Evolutionary conservation across 2,113 vertebrate species (phyloP).

Genomic region (Cavia aperea): DNA sequence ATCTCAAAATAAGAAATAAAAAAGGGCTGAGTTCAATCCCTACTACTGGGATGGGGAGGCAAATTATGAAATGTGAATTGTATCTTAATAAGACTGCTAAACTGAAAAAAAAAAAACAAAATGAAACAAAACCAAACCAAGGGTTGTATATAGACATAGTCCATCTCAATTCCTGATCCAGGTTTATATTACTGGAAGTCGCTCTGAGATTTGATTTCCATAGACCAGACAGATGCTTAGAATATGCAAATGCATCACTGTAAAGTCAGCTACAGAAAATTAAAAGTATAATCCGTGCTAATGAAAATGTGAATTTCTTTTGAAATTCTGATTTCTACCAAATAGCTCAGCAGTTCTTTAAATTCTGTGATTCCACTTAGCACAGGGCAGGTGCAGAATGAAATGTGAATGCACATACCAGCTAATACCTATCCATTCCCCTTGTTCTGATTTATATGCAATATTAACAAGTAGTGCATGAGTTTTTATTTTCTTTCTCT

Average conservation of each 20-base stretch:
- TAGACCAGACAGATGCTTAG: slow-evolving; percentile 46
- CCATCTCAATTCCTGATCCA: slow-evolving; percentile 13
- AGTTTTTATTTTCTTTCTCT: background rate
- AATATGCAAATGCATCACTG: slow-evolving; percentile 44
- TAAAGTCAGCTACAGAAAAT: slow-evolving; percentile 58
- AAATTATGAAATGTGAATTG: slow-evolving; percentile 8
- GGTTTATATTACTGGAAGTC: slow-evolving; percentile 27
- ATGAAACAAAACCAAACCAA: background rate
- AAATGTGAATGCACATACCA: slow-evolving; percentile 8
- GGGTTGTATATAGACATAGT: background rate
- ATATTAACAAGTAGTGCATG: slow-evolving; percentile 42
- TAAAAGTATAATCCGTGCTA: slow-evolving; percentile 46
- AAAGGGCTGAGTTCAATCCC: background rate
- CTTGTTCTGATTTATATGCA: slow-evolving; percentile 12
- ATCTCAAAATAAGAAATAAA: background rate
- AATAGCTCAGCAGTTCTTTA: slow-evolving; percentile 35
- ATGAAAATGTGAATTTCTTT: slow-evolving; percentile 57
- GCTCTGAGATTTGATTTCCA: slow-evolving; percentile 23
- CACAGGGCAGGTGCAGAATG: slow-evolving; percentile 29
- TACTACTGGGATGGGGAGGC: background rate
- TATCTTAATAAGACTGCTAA: slow-evolving; percentile 26
- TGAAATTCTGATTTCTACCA: slow-evolving; percentile 52
- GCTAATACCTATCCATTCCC: background rate
- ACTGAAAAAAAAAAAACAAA: background rate
- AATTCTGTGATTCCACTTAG: slow-evolving; percentile 40